phyloP scores from a whole-genome alignment of 2,888 invertebrate species.

The Pyrrhia umbra region DNA sequence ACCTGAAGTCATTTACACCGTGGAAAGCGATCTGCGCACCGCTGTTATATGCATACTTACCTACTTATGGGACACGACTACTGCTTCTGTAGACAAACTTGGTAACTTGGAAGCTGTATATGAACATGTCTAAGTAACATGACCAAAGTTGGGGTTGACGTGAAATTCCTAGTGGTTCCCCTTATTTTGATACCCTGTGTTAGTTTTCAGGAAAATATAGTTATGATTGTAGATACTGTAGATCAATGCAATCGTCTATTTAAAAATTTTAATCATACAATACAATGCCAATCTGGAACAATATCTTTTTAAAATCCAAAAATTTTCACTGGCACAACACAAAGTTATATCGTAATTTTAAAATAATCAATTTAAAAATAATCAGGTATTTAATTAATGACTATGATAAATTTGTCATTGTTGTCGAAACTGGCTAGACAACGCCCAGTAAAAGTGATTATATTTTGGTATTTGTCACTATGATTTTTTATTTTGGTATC shows the following conservation, averaged over 20 bases:
- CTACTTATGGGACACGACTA: constrained; percentile 48
- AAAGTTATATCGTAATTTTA: no score
- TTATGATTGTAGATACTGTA: no score
- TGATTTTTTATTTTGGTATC: constrained; percentile 8
- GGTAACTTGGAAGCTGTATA: constrained; percentile 28
- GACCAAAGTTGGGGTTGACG: constrained; percentile 20
- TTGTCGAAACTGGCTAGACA: constrained; percentile 33
- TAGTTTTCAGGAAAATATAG: neutral
- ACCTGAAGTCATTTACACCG: constrained; percentile 77
- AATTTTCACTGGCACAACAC: no score
- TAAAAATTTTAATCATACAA: no score
- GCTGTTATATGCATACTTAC: constrained; percentile 49
- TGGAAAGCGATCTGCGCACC: constrained; percentile 73
- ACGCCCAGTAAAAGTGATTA: constrained; percentile 18
- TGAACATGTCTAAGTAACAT: constrained; percentile 15
- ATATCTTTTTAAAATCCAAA: no score
- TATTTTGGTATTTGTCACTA: constrained; percentile 27
- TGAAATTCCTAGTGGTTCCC: neutral
- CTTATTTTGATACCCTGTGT: neutral
- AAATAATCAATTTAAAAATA: constrained; percentile 2
- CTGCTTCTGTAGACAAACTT: constrained; percentile 35
- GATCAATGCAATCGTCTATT: no score
- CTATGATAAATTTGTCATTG: constrained; percentile 20
- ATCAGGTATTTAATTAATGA: constrained; percentile 14
- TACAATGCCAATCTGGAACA: no score